phyloP scores from a whole-genome alignment of 2,113 vertebrate species.

The Channa argus region DNA sequence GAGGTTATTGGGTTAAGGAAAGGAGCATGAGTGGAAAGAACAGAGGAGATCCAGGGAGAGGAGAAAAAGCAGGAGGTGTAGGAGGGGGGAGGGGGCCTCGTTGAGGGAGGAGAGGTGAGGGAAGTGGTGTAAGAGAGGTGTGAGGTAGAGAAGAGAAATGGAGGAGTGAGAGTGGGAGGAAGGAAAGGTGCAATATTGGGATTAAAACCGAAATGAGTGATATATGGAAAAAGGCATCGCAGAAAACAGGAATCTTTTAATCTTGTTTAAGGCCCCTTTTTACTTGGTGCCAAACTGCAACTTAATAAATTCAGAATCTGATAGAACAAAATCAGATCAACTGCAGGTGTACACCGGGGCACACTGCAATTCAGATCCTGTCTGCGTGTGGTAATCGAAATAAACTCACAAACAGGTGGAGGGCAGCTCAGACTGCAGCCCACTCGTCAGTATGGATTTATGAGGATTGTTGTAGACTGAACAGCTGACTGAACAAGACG shows the following conservation, averaged over 20 bases:
- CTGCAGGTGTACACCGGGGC: constrained; percentile 50
- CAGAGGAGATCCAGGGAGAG: background rate
- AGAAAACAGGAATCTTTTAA: constrained; percentile 7
- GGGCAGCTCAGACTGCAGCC: constrained; percentile 30
- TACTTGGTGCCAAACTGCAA: constrained; percentile 20
- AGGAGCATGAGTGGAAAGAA: constrained; percentile 29
- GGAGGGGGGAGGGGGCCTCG: constrained; percentile 17
- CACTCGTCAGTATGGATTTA: constrained; percentile 65
- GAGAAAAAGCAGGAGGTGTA: background rate
- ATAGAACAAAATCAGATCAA: constrained; percentile 28
- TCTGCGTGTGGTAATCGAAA: constrained; percentile 49
- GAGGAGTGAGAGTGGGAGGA: constrained; percentile 47
- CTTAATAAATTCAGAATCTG: constrained; percentile 33
- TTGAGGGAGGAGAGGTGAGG: constrained; percentile 48
- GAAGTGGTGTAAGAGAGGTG: constrained; percentile 63
- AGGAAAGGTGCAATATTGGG: constrained; percentile 56
- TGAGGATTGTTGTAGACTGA: constrained; percentile 42
- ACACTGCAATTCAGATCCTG: constrained; percentile 8
- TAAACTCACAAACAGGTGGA: constrained; percentile 52
- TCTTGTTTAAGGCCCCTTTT: background rate
- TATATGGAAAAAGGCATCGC: constrained; percentile 50
- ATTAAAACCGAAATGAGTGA: constrained; percentile 59
- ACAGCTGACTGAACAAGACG: constrained; percentile 60
- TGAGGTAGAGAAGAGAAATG: constrained; percentile 45
- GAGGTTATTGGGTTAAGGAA: constrained; percentile 60